Base-by-base conservation (phyloP, 2,797 vertebrate species). In the Amazona finschi region DNA sequence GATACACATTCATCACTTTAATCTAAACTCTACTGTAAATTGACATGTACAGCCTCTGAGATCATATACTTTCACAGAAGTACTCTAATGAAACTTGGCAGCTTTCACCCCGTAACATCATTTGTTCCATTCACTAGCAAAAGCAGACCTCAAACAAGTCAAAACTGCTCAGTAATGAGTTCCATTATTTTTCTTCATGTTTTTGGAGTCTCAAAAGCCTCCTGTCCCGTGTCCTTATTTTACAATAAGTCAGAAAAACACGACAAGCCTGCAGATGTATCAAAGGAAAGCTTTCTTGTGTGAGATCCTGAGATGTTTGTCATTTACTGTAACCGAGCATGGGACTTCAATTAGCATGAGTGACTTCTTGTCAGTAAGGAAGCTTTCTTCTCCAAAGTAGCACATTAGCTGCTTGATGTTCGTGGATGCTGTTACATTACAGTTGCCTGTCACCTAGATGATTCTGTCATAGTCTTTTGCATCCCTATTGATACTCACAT, bases 71-170 rank as follows among this genome's bases (percentile, higher is more conserved):
- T 91, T 94, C 97, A 97, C 96, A 97, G 97, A 98, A 98, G 97
- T 97, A 96, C 96, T 97, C 98, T 98, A 98, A 98, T 98, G 96
- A 98, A 98, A 98, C 97, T 98, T 98, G 98, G 98, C 98, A 98
- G 97, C 94, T 96, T 96, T 94, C 57, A 73, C 93, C 93, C 92
- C 1, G 49, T 97, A 97, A 97, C 98, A 97, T 98, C 98, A 98
- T 98, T 98, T 98, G 97, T 98, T 98, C 98, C 98, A 98, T 98
- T 98, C 97, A 98, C 97, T 85, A 87, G 93, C 82, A 90, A 96
- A 96, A 57, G 27, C 91, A 95, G 94, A 89, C 72, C 33, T 95
- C 92, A 95, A 91, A 93, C 94, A 97, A 96, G 93, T 97, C 95
- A 95, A 89, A 97, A 97, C 96, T 88, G 94, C 95, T 95, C 93